These are phyloP conservation scores for Acanthosepion esculentum DNA, from an alignment of 2,888 invertebrate genomes.

Conservation along the genomic window DNA sequence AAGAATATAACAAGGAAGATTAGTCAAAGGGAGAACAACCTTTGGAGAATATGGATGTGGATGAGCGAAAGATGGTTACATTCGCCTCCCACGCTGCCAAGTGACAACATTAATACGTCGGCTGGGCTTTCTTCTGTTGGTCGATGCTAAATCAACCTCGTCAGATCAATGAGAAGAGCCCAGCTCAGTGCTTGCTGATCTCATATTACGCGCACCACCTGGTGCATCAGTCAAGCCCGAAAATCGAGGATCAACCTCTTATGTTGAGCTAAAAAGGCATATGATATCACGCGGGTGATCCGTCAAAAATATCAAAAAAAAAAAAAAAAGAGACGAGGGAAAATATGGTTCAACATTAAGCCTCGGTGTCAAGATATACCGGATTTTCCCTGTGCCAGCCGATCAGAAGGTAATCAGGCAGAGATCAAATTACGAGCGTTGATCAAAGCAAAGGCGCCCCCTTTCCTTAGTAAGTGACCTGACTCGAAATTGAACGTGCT, in stretches of 20 bases:
- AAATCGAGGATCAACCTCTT: neutral
- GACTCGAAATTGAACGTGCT: conserved; percentile 1
- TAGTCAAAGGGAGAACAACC: neutral
- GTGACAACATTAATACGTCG: neutral
- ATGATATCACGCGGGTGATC: conserved; percentile 33
- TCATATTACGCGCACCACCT: neutral
- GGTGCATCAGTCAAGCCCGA: neutral
- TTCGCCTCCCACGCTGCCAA: neutral
- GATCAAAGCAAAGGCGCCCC: conserved; percentile 20
- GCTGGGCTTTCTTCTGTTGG: neutral
- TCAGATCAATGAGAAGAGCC: conserved; percentile 13
- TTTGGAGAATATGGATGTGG: neutral
- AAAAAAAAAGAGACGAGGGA: neutral
- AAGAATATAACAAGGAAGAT: neutral
- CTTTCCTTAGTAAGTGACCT: neutral
- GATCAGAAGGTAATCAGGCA: neutral
- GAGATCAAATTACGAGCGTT: neutral
- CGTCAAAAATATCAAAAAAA: neutral
- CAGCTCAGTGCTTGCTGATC: neutral
- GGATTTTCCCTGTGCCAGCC: neutral
- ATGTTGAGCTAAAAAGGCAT: conserved; percentile 33
- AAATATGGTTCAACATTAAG: neutral
- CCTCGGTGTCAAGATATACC: neutral
- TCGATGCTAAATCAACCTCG: neutral
- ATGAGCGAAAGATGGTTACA: neutral